phyloP scores from a whole-genome alignment of 2,797 vertebrate species.

The Acrossocheilus fasciatus region DNA sequence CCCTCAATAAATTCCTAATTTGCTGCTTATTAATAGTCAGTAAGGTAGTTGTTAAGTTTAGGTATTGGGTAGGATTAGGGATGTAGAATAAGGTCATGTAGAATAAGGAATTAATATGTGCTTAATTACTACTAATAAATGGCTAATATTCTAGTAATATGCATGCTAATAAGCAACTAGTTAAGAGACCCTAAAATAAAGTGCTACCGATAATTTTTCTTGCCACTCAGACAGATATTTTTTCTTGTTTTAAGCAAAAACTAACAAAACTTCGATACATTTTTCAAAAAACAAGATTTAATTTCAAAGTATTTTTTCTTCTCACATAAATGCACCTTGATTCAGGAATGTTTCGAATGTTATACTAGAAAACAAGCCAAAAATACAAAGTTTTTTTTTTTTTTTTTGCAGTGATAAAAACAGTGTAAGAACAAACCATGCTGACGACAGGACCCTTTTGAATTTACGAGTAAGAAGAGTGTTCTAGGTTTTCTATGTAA shows the following conservation, averaged over 20 bases:
- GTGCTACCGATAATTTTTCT: background rate
- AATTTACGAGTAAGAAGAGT: background rate
- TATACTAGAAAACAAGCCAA: background rate
- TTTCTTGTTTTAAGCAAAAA: background rate
- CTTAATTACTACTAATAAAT: too few species aligned
- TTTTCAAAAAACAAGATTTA: background rate
- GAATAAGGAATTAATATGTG: too few species aligned
- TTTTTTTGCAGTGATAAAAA: conserved; percentile 50
- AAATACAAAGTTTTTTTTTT: background rate
- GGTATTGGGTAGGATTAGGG: too few species aligned
- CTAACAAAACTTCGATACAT: background rate
- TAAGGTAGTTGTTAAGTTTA: too few species aligned
- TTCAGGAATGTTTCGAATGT: background rate
- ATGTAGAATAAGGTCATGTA: too few species aligned
- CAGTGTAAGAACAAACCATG: conserved; percentile 42
- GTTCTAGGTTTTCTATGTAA: background rate
- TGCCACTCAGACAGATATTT: background rate
- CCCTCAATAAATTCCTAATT: too few species aligned
- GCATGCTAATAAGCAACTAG: too few species aligned
- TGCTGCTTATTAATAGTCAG: too few species aligned
- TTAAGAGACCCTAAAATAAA: too few species aligned
- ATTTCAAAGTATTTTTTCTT: background rate
- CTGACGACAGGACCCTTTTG: background rate
- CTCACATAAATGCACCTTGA: background rate
- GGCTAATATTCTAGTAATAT: too few species aligned